Evolutionary conservation across 2,888 invertebrate genomes (phyloP), one percentile per base, ranked within the genome.

Genomic region (Cheilosia variabilis): DNA sequence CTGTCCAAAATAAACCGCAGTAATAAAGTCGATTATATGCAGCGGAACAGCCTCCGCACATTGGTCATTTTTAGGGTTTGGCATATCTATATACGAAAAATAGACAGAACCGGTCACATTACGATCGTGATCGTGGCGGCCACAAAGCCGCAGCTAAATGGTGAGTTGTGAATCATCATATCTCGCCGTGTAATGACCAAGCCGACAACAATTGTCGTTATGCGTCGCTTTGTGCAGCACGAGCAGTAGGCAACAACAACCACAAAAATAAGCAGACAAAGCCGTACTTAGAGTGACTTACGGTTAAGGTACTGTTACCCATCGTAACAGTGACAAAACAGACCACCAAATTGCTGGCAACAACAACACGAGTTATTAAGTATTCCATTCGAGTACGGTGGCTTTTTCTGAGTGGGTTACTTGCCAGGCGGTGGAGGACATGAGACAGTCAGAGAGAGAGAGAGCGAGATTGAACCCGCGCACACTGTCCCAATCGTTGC

Each of bases 151-250:
- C 31, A 17, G 47, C 7, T 47, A 47, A 19, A 7, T 47, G 27
- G 84, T 86, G 86, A 86, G 7, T 47, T 52, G 84, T 86, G 86
- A 86, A 86, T 86, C 86, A 86, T 86, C 86, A 86, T 76, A 80
- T 76, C 71, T 79, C 22, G 62, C 76, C 80, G 76, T 71, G 76
- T 81, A 86, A 81, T 86, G 86, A 81, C 81, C 81, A 86, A 71
- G 77, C 22, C 72, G 71, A 86, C 86, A 86, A 86, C 80, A 76
- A 76, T 86, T 81, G 84, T 80, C 71, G 84, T 80, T 84, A 80
- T 68, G 80, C 41, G 68, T 63, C 47, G 63, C 65, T 75, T 71
- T 68, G 65, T 58, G 34, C 22, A 75, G 24, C 79, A 73, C 66
- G 73, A 75, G 63, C 71, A 73, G 58, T 71, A 65, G 43, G 69